Evolutionary conservation across 2,888 invertebrate species (phyloP), one percentile per base, ranked within the genome.

Genomic region (Dascillus cervinus): DNA sequence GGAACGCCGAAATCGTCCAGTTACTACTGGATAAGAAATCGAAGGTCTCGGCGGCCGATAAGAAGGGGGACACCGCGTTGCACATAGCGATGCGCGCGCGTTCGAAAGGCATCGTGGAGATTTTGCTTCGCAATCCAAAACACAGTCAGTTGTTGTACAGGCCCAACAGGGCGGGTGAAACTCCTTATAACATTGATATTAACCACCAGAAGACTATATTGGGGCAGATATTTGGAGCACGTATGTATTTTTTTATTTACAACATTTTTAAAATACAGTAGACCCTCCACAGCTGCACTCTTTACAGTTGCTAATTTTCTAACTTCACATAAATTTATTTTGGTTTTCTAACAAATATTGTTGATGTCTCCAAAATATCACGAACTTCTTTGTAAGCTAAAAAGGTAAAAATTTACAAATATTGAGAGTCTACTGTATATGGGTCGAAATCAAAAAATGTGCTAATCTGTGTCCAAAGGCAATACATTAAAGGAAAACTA

Each of bases 181-280:
- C 97, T 0, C 95, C 97, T 0, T 98, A 98, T 66, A 94, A 89
- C 57, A 92, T 98, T 50, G 98, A 98, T 67, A 82, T 92, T 58
- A 82, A 82, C 53, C 89, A 94, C 67, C 90, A 90, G 55, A 92
- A 92, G 66, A 90, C 94, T 1, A 92, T 96, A 48, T 69, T 96
- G 20, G 90, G 92, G 2, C 94, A 95, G 62, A 91, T 96, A 54
- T 95, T 94, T 65, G 95, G 95, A 13, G 89, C 92, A 10, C 74
- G 92, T 67, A 49, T 53, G 56, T 72, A 67, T 73, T 67, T 15
- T 19, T 30, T 22, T 25, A 13, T n/a, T n/a, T n/a, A n/a, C n/a
- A n/a, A 5, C 32, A 19, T 17, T 26, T 20, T 25, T 26, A 8
- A 36, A 12, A 21, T 2, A n/a, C n/a, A n/a, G n/a, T n/a, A n/a